Evolutionary conservation across 2,888 invertebrate genomes (phyloP).

Genomic region (Orthosia cruda): DNA sequence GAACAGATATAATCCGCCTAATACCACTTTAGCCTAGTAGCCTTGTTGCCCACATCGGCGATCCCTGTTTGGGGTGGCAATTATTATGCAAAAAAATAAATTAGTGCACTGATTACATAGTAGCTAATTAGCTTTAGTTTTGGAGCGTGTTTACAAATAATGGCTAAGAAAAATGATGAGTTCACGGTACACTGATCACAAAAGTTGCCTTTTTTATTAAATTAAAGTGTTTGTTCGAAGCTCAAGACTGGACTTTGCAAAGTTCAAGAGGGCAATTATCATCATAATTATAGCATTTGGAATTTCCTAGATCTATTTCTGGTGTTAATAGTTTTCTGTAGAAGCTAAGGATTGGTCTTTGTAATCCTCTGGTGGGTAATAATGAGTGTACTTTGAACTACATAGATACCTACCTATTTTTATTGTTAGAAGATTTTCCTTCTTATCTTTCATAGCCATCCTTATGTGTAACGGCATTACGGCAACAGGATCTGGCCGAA

Average conservation of each 20-base stretch:
- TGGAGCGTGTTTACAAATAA: neutral
- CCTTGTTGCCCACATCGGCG: too few species aligned
- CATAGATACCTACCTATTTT: neutral
- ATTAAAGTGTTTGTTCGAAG: conserved; percentile 27
- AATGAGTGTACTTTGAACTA: neutral
- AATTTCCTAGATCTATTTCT: conserved; percentile 14
- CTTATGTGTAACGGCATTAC: too few species aligned
- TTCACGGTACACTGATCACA: conserved; percentile 10
- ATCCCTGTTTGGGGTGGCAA: too few species aligned
- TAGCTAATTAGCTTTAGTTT: neutral
- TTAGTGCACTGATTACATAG: too few species aligned
- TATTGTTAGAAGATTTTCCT: neutral
- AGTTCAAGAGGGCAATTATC: conserved; percentile 4
- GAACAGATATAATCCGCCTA: too few species aligned
- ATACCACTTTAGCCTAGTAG: too few species aligned
- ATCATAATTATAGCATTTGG: conserved; percentile 4
- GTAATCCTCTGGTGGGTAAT: neutral
- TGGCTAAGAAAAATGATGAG: neutral
- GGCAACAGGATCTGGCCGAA: too few species aligned
- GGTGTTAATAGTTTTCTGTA: conserved; percentile 11
- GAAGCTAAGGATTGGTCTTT: conserved; percentile 3
- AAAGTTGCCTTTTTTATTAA: too few species aligned
- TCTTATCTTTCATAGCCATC: too few species aligned
- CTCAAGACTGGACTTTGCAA: conserved; percentile 6
- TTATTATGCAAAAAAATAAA: too few species aligned